Base-by-base conservation (phyloP, 2,888 invertebrate species). In the Acronicta leporina region DNA sequence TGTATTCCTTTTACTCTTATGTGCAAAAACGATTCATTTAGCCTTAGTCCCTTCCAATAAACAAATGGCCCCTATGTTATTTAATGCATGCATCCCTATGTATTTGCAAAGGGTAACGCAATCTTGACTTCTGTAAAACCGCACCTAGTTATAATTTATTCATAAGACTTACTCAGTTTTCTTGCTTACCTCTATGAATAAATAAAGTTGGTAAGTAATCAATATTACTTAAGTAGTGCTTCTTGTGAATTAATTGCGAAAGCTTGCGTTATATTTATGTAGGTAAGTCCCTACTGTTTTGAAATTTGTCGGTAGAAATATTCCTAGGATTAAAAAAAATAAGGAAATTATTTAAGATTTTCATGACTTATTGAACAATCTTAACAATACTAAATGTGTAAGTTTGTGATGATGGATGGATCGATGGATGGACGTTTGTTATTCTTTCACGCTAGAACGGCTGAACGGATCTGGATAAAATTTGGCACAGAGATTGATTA, bases 121-220 rank as follows among this genome's bases (percentile, higher is more conserved):
- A 41, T 47, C 5, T 30, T 35, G 25, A 64, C 49, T 53, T 53
- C 13, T n/a, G 25, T 56, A 42, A 20, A 16, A 41, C 54, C 57
- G 27, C 43, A 25, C 48, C 11, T 7, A 53, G 46, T 58, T 11
- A 68, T 67, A 42, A 71, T 20, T 60, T 45, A 71, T 72, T 71
- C 54, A 71, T 49, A 47, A 46, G 50, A 33, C 48, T 54, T 0
- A 46, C 61, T 61, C 25, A 73, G 59, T 73, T 63, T 68, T 68
- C 60, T 65, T 59, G 60, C 65, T 68, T 59, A 63, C 65, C 73
- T 65, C 68, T 61, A 27, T 73, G 62, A 73, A 73, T 73, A 48
- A 60, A 58, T 63, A 40, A 72, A 20, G 41, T 15, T n/a, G 14
- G 30, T 43, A 38, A 66, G 30, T 43, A 38, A 66, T 55, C 38